Evolutionary conservation across 2,888 invertebrate species (phyloP), one percentile per base, ranked within the genome.

Genomic region (Beris chalybata): DNA sequence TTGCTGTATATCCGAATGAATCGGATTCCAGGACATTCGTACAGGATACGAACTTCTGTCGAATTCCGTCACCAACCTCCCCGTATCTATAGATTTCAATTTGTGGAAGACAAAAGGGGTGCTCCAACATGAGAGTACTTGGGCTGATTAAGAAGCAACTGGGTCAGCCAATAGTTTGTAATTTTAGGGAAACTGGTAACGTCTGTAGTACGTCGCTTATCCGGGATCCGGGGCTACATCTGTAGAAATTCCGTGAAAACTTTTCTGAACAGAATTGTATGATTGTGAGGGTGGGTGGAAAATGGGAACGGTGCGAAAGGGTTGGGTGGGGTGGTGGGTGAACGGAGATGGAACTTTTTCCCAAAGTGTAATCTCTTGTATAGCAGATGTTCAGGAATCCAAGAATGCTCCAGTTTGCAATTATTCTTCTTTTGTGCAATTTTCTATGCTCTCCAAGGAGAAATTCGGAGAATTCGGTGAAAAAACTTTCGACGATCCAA

Each of bases 341-440:
- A 15, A 30, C 32, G 15, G 50, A 56, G 55, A 48, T 65, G 57
- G 43, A 48, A 65, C 48, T 56, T 50, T 65, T 65, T 65, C 6
- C 61, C n/a, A 29, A 65, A 65, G 65, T 64, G 56, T 64, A 64
- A 64, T 64, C 56, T 54, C 31, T 30, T 64, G 38, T 65, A 50
- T 50, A n/a, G 65, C 65, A 65, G 65, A 65, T 65, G 65, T 65
- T 65, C 44, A 38, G 47, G 47, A 57, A 50, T 44, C 65, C 32
- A 48, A 11, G 32, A 9, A 56, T 47, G 44, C n/a, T 29, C 43
- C 22, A 22, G 44, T 29, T 32, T 50, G 63, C 38, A 52, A 56
- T 56, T 56, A 56, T 48, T 55, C 38, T 45, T 63, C 15, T 47
- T 15, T 15, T 48, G 13, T 52, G 59, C 59, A 59, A 63, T 31